phyloP scores from a whole-genome alignment of 2,113 vertebrate genomes.

The Isurus oxyrinchus region DNA sequence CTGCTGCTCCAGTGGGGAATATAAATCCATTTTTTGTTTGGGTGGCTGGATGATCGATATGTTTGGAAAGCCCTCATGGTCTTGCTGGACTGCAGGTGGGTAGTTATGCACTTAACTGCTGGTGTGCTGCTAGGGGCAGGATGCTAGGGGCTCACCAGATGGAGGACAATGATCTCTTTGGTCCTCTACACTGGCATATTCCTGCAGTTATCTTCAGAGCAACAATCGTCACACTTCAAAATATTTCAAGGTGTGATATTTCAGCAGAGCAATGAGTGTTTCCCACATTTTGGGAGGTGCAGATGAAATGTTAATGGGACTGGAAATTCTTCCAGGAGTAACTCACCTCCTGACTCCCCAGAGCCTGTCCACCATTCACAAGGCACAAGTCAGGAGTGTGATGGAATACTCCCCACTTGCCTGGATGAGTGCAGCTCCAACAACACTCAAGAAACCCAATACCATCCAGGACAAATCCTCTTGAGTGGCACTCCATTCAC shows the following conservation, averaged over 20 bases:
- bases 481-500: too few species aligned
- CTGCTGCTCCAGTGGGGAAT: background rate
- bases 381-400: too few species aligned
- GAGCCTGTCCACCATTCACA: too few species aligned
- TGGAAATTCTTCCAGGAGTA: too few species aligned
- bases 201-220: background rate
- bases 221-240: background rate
- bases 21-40: background rate
- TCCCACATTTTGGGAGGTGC: background rate
- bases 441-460: too few species aligned
- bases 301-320: background rate
- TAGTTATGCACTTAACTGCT: background rate
- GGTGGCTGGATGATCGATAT: background rate
- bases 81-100: background rate
- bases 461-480: too few species aligned
- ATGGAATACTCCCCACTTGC: too few species aligned
- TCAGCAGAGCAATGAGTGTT: background rate
- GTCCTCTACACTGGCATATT: background rate
- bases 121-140: background rate
- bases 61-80: background rate
- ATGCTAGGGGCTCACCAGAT: background rate
- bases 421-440: too few species aligned
- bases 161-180: background rate
- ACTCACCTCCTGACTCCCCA: too few species aligned
- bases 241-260: background rate